Evolutionary conservation across 2,888 invertebrate species (phyloP), one percentile per base, ranked within the genome.

Genomic region (Itoplectis maculator): DNA sequence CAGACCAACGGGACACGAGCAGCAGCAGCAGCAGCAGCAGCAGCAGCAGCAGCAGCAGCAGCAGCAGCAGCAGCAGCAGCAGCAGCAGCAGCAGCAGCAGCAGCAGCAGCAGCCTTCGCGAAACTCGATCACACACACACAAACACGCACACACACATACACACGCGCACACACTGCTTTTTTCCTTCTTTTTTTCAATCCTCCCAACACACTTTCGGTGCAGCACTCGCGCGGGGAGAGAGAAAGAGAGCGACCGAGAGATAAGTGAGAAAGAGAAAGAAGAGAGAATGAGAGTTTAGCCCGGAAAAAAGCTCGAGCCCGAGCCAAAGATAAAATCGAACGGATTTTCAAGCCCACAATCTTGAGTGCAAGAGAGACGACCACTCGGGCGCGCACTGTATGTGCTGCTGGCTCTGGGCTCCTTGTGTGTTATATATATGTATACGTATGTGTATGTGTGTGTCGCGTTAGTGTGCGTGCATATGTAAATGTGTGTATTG

Each of bases 101-200:
- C 51, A 51, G 51, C 68, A 69, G 84, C 82, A 81, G 84, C 82
- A 83, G 70, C 61, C 77, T 86, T 73, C 70, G 68, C 47, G 73
- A 65, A 68, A 75, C 45, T 80, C 77, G 81, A 81, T 81, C 59
- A 69, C 76, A 82, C 69, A n/a, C 15, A 29, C n/a, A 29, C 29
- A 29, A 29, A 29, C 29, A 29, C 29, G 29, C 29, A 29, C 29
- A 29, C 29, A 29, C 29, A 29, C 29, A 5, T 5, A 5, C 29
- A 29, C 3, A 29, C 29, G 5, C 29, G 5, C 5, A 29, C 5
- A 29, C 29, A 29, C 3, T 29, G 29, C 79, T 73, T 73, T 75
- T 69, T 65, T 74, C 61, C 42, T 35, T 40, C 63, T 69, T 69
- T 45, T 63, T 72, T 42, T 73, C 59, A 47, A 29, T 29, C 59